Percentiles rank a stretch among this genome's conserved stretches.
phyloP scores from a whole-genome alignment of 2,797 vertebrate species.

The Rhabdophis nuchalis region DNA sequence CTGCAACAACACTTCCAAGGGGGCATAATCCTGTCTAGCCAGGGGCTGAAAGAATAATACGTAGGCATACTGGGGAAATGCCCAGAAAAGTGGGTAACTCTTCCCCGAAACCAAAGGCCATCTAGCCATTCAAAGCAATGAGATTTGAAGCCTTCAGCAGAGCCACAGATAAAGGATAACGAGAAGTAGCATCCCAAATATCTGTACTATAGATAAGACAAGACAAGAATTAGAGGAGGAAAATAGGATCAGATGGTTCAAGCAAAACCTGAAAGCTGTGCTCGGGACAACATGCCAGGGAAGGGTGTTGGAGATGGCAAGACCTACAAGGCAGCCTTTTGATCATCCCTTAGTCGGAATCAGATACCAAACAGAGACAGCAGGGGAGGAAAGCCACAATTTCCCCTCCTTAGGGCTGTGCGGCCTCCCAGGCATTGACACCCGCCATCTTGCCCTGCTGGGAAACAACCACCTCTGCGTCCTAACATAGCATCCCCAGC shows the following conservation, averaged over 20 bases:
- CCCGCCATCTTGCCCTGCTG: conserved; percentile 7
- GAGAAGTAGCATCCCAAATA: not conserved
- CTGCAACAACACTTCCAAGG: not conserved
- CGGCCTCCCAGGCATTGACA: not conserved
- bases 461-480: conserved; percentile 10
- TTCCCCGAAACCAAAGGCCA: not conserved
- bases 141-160: not conserved
- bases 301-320: not conserved
- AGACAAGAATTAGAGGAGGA: not conserved
- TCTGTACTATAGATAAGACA: too few species aligned
- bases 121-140: not conserved
- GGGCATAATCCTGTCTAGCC: not conserved
- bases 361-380: not conserved
- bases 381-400: not conserved
- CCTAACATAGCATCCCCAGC: conserved; percentile 15
- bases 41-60: not conserved
- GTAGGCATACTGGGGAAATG: not conserved
- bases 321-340: not conserved
- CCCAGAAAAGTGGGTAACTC: too few species aligned
- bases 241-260: not conserved
- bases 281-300: not conserved
- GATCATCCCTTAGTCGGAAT: not conserved
- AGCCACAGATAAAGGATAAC: not conserved
- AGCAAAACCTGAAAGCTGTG: not conserved
- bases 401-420: not conserved